A percentile compares a stretch with the other conserved stretches of the same genome.
Conservation (phyloP, 2,888 invertebrate species). For the Dermolepida albohirtum region DNA sequence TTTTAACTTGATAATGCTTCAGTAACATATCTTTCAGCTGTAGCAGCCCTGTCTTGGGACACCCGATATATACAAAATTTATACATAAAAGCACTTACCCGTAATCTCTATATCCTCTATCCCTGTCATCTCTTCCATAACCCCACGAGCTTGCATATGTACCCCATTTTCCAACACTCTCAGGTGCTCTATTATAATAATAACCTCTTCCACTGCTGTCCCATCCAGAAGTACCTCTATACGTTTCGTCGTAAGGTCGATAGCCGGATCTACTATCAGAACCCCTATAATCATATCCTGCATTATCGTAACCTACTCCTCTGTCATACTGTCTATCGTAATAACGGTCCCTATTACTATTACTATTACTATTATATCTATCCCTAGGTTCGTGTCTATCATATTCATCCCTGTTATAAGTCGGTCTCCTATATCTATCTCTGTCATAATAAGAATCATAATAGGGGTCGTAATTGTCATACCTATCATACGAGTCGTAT, state of each 20-base stretch:
- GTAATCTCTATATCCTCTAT: slow-evolving; percentile 55
- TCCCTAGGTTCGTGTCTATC: slow-evolving; percentile 65
- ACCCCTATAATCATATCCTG: slow-evolving; percentile 51
- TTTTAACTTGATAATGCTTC: too few relatives aligned
- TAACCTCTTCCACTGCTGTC: slow-evolving; percentile 69
- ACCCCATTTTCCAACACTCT: slow-evolving; percentile 59
- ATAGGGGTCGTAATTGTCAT: slow-evolving; percentile 48
- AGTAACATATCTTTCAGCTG: too few relatives aligned
- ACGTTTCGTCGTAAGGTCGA: slow-evolving; percentile 71
- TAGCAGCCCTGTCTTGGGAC: too few relatives aligned
- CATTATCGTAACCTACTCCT: slow-evolving; percentile 66
- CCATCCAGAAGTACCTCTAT: slow-evolving; percentile 73
- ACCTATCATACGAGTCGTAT: slow-evolving; percentile 37
- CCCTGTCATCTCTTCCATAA: slow-evolving; percentile 49
- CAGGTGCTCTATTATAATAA: slow-evolving; percentile 72
- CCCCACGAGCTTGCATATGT: slow-evolving; percentile 54
- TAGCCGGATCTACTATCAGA: slow-evolving; percentile 57
- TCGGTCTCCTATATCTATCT: slow-evolving; percentile 55
- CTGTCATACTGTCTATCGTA: slow-evolving; percentile 56
- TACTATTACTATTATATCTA: slow-evolving; percentile 58
- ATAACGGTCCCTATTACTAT: slow-evolving; percentile 49
- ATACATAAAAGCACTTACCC: slow-evolving; percentile 46
- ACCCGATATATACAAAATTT: too few relatives aligned
- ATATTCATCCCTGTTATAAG: slow-evolving; percentile 63
- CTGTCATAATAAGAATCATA: slow-evolving; percentile 56